A percentile compares a stretch with the other conserved stretches of the same genome.
phyloP scores from a whole-genome alignment of 2,113 vertebrate species.

The Pionites leucogaster region DNA sequence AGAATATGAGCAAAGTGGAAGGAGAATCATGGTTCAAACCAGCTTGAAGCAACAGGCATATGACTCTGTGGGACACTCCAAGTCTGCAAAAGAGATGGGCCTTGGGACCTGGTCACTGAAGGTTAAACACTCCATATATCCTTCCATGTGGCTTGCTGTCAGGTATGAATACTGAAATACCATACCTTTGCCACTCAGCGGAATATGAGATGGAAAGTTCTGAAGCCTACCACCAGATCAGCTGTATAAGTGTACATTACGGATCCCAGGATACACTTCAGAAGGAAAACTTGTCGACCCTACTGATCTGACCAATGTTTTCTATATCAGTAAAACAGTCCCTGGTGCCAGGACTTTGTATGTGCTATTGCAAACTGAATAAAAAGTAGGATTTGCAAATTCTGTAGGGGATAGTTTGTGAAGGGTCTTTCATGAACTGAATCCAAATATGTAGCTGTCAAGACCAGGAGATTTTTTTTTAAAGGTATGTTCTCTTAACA shows the following conservation, averaged over 20 bases:
- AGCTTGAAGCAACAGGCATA: neutral
- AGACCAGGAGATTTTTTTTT: neutral
- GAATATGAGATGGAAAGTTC: neutral
- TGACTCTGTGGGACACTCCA: neutral
- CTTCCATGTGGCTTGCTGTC: neutral
- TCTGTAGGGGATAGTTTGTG: neutral
- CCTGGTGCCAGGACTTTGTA: neutral
- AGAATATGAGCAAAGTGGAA: neutral
- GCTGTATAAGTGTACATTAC: accelerated
- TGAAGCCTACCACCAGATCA: neutral
- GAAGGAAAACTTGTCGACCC: neutral
- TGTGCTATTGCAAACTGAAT: neutral
- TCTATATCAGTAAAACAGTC: neutral
- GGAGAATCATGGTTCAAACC: neutral
- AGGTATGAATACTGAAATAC: neutral
- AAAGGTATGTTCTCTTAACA: neutral
- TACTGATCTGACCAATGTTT: neutral
- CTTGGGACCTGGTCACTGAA: neutral
- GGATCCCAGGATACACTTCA: neutral
- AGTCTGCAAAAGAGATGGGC: neutral
- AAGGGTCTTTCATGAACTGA: neutral
- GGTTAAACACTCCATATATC: neutral
- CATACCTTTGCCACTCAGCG: neutral
- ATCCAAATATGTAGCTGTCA: neutral
- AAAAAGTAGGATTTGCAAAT: neutral